Conservation (phyloP, 2,113 vertebrate genomes). For the Lampris incognitus region DNA sequence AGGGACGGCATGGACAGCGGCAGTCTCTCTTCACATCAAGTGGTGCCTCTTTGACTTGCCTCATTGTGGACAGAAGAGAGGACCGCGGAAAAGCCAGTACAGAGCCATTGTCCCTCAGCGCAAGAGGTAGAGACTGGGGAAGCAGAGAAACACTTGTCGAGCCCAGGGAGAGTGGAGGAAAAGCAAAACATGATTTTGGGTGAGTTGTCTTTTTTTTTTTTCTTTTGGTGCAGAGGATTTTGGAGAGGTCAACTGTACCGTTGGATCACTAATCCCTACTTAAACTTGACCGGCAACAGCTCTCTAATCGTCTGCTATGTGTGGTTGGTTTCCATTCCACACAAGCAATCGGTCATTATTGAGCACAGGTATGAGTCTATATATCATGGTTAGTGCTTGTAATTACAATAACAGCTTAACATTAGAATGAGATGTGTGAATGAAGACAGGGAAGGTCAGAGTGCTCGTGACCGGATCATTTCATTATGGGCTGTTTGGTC, state of each 20-base stretch:
- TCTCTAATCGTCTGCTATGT: conserved; percentile 37
- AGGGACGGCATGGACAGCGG: conserved; percentile 74
- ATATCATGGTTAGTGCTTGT: conserved; percentile 51
- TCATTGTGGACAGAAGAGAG: conserved; percentile 67
- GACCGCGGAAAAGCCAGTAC: conserved; percentile 69
- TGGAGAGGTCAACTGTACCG: conserved; percentile 58
- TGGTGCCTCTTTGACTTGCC: conserved; percentile 76
- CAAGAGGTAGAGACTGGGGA: conserved; percentile 56
- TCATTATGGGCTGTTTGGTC: conserved; percentile 71
- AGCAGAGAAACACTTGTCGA: conserved; percentile 56
- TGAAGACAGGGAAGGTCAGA: conserved; percentile 74
- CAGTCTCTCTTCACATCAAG: conserved; percentile 69
- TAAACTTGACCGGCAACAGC: conserved; percentile 53
- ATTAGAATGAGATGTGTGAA: conserved; percentile 68
- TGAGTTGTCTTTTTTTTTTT: conserved; percentile 74
- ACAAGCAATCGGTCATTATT: conserved; percentile 59
- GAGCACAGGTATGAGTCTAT: conserved; percentile 27
- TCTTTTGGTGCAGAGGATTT: conserved; percentile 51
- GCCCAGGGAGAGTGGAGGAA: conserved; percentile 66
- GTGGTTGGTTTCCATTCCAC: conserved; percentile 33
- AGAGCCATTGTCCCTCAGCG: conserved; percentile 70
- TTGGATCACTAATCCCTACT: conserved; percentile 63
- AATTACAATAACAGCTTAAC: conserved; percentile 51
- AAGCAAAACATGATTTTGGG: conserved; percentile 82
- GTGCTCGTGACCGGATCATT: conserved; percentile 52